These are phyloP conservation scores for Magallana ariakensis DNA, from an alignment of 1,140 invertebrate species.

Conservation along the genomic window DNA sequence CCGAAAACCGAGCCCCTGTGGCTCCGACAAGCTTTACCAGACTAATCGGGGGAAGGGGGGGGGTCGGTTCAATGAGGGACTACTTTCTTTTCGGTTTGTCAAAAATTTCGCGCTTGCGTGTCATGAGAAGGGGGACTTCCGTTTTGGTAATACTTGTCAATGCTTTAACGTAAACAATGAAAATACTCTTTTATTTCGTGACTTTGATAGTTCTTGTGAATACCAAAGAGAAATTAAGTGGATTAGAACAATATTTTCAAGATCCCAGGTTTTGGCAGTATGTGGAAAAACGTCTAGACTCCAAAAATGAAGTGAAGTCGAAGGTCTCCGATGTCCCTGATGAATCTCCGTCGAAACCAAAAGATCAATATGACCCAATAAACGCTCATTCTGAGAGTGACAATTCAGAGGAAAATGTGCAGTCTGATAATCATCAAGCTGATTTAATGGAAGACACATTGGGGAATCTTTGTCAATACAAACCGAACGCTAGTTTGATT, in stretches of 20 bases:
- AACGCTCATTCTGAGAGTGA: not conserved
- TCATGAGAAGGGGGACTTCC: not conserved
- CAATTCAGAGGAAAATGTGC: not conserved
- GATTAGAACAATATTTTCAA: conserved; percentile 38
- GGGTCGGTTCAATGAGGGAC: no score
- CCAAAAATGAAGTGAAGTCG: not conserved
- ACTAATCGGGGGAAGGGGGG: no score
- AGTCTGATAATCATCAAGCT: not conserved
- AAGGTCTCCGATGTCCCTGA: not conserved
- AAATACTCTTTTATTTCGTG: not conserved
- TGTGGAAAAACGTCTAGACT: conserved; percentile 42
- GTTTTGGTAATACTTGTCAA: conserved; percentile 10
- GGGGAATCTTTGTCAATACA: conserved; percentile 49
- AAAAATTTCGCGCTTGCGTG: no score
- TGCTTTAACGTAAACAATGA: conserved; percentile 34
- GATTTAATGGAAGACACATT: conserved; percentile 11
- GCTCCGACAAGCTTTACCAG: no score
- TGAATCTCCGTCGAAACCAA: not conserved
- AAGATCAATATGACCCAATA: conserved; percentile 20
- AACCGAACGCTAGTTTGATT: conserved; percentile 56
- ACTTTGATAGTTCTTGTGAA: not conserved
- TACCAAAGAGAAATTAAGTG: conserved; percentile 15
- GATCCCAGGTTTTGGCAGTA: conserved; percentile 38
- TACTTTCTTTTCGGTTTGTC: no score
- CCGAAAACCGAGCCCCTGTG: no score